These are phyloP conservation scores for Corythornis madagascariensis DNA, from an alignment of 2,113 vertebrate genomes.

Conservation along the genomic window DNA sequence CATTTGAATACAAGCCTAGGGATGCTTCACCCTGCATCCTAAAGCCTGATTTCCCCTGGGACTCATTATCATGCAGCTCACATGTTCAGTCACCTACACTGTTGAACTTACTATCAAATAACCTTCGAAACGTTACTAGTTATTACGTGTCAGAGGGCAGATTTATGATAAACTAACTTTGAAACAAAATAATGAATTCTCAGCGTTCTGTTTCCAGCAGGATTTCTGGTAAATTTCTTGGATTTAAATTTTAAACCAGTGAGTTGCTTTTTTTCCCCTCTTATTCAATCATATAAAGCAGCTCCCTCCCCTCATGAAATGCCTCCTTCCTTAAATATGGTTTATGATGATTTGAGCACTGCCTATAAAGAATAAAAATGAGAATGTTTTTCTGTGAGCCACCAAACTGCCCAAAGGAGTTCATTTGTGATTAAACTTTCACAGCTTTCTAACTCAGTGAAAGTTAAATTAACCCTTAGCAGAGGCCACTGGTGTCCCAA, in stretches of 20 bases:
- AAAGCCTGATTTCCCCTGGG: conserved; percentile 75
- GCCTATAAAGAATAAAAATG: conserved; percentile 55
- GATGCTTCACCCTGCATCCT: conserved; percentile 68
- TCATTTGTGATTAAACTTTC: conserved; percentile 46
- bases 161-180: conserved; percentile 81
- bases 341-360: conserved; percentile 43
- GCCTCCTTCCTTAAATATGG: conserved; percentile 45
- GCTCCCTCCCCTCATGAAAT: conserved; percentile 27
- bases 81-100: conserved; percentile 76
- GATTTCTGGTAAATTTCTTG: conserved; percentile 59
- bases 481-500: not conserved
- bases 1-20: conserved; percentile 70
- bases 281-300: conserved; percentile 39
- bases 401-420: conserved; percentile 27
- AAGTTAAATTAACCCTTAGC: conserved; percentile 53
- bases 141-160: conserved; percentile 77
- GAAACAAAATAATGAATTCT: conserved; percentile 76
- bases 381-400: conserved; percentile 45
- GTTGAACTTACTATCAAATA: conserved; percentile 80
- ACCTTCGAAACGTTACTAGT: conserved; percentile 76
- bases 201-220: conserved; percentile 53
- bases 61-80: conserved; percentile 78
- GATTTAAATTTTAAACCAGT: conserved; percentile 72
- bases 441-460: conserved; percentile 8
- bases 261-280: conserved; percentile 52